Conservation (phyloP, 2,888 invertebrate species). For the Stegana nigrithorax region DNA sequence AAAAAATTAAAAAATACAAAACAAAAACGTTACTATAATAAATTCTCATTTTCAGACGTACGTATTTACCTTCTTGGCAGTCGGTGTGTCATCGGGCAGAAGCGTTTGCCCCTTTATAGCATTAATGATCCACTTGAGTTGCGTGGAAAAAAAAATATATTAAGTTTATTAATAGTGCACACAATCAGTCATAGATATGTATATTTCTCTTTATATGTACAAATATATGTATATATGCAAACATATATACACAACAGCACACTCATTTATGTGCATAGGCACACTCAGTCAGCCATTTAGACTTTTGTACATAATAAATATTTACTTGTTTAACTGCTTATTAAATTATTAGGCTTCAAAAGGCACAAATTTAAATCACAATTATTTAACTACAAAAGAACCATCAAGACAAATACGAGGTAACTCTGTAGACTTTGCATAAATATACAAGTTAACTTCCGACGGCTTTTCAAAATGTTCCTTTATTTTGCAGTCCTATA, state of each 20-base stretch:
- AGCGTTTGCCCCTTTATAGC: constrained; percentile 27
- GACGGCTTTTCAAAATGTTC: too few relatives aligned
- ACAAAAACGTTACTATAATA: too few relatives aligned
- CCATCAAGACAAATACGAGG: neutral
- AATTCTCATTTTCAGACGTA: too few relatives aligned
- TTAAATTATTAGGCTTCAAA: constrained; percentile 24
- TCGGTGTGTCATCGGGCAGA: too few relatives aligned
- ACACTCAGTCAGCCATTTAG: constrained; percentile 7
- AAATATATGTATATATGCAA: neutral
- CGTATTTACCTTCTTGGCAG: too few relatives aligned
- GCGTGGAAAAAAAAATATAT: constrained; percentile 52
- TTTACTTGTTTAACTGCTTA: constrained; percentile 37
- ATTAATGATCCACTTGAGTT: constrained; percentile 45
- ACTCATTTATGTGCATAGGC: constrained; percentile 4
- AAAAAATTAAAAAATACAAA: too few relatives aligned
- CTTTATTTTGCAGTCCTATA: too few relatives aligned
- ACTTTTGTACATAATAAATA: constrained; percentile 37
- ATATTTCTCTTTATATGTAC: too few relatives aligned
- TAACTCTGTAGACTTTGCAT: too few relatives aligned
- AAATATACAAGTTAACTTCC: too few relatives aligned
- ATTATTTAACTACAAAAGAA: neutral
- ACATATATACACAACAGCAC: constrained; percentile 21
- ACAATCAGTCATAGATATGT: constrained; percentile 29
- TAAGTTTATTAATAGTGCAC: constrained; percentile 57
- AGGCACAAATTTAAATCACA: too few relatives aligned